Base-by-base conservation (phyloP, 2,888 invertebrate genomes). In the Portevinia maculata region DNA sequence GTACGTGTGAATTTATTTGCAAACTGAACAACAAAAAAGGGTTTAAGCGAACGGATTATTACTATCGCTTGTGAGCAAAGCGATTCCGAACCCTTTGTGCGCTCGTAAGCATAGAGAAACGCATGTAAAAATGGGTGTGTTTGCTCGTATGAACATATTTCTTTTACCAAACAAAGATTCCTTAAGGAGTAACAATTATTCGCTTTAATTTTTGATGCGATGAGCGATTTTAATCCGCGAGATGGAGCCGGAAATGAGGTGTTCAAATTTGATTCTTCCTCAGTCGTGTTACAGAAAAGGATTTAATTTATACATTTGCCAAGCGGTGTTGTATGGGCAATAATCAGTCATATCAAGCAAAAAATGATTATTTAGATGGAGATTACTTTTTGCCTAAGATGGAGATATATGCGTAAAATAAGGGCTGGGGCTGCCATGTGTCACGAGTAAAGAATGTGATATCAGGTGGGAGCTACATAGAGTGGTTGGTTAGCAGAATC, bases 231-330 rank as follows among this genome's bases (percentile, higher is more conserved):
- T 83, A 71, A 83, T 71, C 76, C 46, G 24, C 39, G 28, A 11
- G 11, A 5, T 17, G 30, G 24, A 34, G 30, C 15, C n/a, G 15
- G 34, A 32, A 30, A 17, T 28, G 41, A 41, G 46, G 75, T 70
- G 81, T 48, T 65, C 28, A 75, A 75, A 75, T 76, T 70, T 59
- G 30, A 59, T 70, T 64, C 78, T 60, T 64, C 46, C 50, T 70
- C 52, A 64, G 48, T 32, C 13, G n/a, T 79, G 17, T 32, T 60
- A 39, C 15, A 30, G 32, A 24, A 19, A 59, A 55, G 46, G 55
- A 60, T 60, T 53, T 55, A 9, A 13, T 15, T 17, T 55, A 55
- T 28, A 28, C 21, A 15, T 53, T 19, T 44, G 6, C 44, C 9
- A 7, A 19, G 13, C 7, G n/a, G n/a, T 30, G 32, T 17, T 24